Conservation (phyloP, 2,888 invertebrate species). For the Apoda limacodes region DNA sequence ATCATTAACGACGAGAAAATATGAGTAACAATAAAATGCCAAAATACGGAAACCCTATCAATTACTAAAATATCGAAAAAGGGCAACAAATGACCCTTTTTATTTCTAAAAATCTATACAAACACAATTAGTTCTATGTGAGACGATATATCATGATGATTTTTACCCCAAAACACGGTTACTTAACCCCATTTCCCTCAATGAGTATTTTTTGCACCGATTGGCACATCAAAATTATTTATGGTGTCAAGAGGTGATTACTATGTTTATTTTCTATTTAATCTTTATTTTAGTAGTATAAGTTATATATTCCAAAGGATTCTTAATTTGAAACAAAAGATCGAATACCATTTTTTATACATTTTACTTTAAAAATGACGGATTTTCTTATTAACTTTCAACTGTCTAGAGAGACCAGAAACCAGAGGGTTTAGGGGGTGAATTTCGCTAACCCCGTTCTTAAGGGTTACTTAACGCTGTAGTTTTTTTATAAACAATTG, state of each 20-base stretch:
- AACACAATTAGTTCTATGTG: constrained; percentile 61
- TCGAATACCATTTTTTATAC: too few relatives aligned
- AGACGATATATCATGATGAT: constrained; percentile 43
- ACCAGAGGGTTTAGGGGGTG: too few relatives aligned
- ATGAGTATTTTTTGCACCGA: constrained; percentile 45
- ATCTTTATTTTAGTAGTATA: too few relatives aligned
- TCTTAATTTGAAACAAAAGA: too few relatives aligned
- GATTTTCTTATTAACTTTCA: too few relatives aligned
- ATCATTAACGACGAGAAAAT: constrained; percentile 25
- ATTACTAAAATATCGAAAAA: constrained; percentile 30
- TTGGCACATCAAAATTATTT: constrained; percentile 46
- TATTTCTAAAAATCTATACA: constrained; percentile 47
- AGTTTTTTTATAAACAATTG: too few relatives aligned
- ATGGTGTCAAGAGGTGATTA: constrained; percentile 49
- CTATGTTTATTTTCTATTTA: too few relatives aligned
- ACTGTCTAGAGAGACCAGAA: too few relatives aligned
- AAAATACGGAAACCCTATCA: constrained; percentile 40
- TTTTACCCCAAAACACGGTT: constrained; percentile 63
- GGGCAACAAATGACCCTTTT: constrained; percentile 37
- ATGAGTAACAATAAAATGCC: constrained; percentile 31
- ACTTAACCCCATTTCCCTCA: constrained; percentile 55
- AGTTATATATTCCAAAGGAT: too few relatives aligned
- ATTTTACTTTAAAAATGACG: too few relatives aligned
- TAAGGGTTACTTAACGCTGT: too few relatives aligned
- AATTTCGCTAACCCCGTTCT: too few relatives aligned